Evolutionary conservation across 2,113 vertebrate genomes (phyloP).

Genomic region (Corythornis madagascariensis): DNA sequence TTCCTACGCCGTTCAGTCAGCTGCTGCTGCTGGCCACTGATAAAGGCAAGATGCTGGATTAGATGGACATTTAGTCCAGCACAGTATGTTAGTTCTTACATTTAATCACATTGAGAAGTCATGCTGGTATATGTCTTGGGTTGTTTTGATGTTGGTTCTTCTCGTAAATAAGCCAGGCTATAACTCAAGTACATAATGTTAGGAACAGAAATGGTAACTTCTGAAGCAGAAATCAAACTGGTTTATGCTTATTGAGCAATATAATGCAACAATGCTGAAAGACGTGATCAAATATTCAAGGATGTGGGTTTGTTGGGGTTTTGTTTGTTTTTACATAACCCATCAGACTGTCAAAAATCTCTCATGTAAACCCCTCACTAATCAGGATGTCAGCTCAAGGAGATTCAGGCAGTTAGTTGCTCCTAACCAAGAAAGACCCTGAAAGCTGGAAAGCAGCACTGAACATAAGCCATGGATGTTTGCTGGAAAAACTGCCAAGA

Average conservation of each 20-base stretch:
- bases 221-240: constrained; percentile 22
- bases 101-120: constrained; percentile 2
- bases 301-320: background rate
- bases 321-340: background rate
- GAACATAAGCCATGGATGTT: background rate
- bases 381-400: background rate
- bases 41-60: constrained; percentile 49
- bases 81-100: background rate
- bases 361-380: background rate
- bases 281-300: background rate
- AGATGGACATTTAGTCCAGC: constrained; percentile 49
- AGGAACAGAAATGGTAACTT: constrained; percentile 10
- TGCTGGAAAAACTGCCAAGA: constrained; percentile 25
- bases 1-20: constrained; percentile 26
- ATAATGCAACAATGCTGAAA: background rate
- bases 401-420: background rate
- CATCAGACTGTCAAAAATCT: background rate
- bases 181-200: background rate
- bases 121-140: background rate
- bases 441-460: constrained; percentile 5
- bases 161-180: constrained; percentile 1
- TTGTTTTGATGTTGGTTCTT: background rate
- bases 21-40: constrained; percentile 49
- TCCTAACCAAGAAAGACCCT: background rate
- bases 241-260: background rate